These are phyloP conservation scores for Lutjanus erythropterus DNA, from an alignment of 2,113 vertebrate genomes.

Conservation along the genomic window DNA sequence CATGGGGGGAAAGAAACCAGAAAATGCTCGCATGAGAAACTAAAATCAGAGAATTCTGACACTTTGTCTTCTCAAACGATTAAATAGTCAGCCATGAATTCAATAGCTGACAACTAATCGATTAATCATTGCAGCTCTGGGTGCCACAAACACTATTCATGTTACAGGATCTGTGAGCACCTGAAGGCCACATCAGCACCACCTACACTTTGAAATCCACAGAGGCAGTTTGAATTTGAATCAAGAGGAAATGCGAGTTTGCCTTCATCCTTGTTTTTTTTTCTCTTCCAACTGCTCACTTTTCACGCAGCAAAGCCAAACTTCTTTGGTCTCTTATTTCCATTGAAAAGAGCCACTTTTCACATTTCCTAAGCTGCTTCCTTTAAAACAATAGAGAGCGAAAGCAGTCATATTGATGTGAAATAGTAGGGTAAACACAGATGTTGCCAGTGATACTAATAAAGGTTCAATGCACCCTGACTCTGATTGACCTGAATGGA, in stretches of 20 bases:
- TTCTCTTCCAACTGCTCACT: slow-evolving; percentile 2
- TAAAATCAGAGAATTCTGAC: too few relatives aligned
- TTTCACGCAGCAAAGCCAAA: background rate
- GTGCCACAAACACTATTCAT: background rate
- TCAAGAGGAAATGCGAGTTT: slow-evolving; percentile 29
- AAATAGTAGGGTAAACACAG: too few relatives aligned
- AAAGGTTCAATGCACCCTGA: too few relatives aligned
- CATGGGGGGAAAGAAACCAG: too few relatives aligned
- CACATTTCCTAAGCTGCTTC: background rate
- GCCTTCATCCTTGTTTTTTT: slow-evolving; percentile 1
- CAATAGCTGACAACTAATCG: too few relatives aligned
- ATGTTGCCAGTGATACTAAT: too few relatives aligned
- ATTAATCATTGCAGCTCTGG: too few relatives aligned
- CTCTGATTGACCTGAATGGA: too few relatives aligned
- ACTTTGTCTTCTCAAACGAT: too few relatives aligned
- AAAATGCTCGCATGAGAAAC: too few relatives aligned
- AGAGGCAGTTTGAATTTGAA: slow-evolving; percentile 53
- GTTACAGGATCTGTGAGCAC: background rate
- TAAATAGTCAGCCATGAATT: too few relatives aligned
- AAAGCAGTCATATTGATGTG: too few relatives aligned
- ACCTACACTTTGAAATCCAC: slow-evolving; percentile 41
- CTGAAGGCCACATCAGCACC: slow-evolving; percentile 46
- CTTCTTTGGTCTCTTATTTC: background rate
- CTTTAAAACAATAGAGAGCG: background rate
- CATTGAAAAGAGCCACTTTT: background rate